Conservation (phyloP, 2,888 invertebrate species). For the Brenthis hecate region DNA sequence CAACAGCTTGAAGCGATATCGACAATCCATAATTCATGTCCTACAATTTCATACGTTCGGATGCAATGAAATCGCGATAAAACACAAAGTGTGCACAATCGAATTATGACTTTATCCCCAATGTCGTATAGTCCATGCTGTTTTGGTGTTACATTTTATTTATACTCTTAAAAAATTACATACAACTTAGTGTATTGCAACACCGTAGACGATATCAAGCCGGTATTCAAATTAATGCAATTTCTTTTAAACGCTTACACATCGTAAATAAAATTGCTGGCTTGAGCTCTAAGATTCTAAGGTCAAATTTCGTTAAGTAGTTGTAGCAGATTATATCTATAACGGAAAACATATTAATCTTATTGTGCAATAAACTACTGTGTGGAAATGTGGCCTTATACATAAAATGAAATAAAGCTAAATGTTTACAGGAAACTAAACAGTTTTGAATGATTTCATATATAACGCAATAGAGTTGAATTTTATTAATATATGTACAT, state of each 20-base stretch:
- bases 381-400: too few species aligned
- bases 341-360: slow-evolving; percentile 38
- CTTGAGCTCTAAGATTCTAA: slow-evolving; percentile 60
- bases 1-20: slow-evolving; percentile 82
- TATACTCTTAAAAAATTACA: slow-evolving; percentile 49
- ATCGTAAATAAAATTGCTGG: slow-evolving; percentile 81
- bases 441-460: too few species aligned
- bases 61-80: slow-evolving; percentile 54
- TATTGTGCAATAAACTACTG: too few species aligned
- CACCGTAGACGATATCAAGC: slow-evolving; percentile 80
- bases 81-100: slow-evolving; percentile 48
- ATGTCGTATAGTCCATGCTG: slow-evolving; percentile 49
- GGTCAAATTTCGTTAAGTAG: slow-evolving; percentile 69
- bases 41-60: slow-evolving; percentile 79
- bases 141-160: slow-evolving; percentile 45
- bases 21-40: slow-evolving; percentile 83
- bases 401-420: too few species aligned
- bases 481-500: too few species aligned
- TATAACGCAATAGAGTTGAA: too few species aligned
- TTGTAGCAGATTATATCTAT: slow-evolving; percentile 49
- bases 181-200: slow-evolving; percentile 75
- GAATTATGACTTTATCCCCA: slow-evolving; percentile 58
- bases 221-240: slow-evolving; percentile 82
- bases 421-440: too few species aligned
- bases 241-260: slow-evolving; percentile 82